phyloP scores from a whole-genome alignment of 2,113 vertebrate genomes.

The Gasterosteus nipponicus region DNA sequence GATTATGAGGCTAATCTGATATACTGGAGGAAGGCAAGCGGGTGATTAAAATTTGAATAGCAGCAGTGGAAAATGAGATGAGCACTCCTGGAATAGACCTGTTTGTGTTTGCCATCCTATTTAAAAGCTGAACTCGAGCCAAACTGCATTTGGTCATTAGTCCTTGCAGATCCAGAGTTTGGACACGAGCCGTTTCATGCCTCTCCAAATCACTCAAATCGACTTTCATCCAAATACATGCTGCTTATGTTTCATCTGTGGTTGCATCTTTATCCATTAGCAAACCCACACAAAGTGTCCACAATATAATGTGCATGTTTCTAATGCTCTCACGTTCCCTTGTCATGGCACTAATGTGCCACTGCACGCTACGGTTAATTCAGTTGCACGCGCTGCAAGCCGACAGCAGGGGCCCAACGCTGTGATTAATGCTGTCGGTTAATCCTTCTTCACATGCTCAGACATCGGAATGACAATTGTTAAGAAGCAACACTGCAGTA shows the following conservation, averaged over 20 bases:
- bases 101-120: conserved; percentile 46
- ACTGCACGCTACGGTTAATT: conserved; percentile 34
- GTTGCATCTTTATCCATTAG: conserved; percentile 38
- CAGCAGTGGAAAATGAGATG: conserved; percentile 35
- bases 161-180: conserved; percentile 35
- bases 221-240: conserved; percentile 1
- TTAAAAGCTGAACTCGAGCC: conserved; percentile 52
- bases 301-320: not conserved
- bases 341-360: conserved; percentile 10
- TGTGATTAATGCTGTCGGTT: conserved; percentile 40
- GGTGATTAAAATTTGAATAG: conserved; percentile 38
- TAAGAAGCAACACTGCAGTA: not conserved
- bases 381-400: conserved; percentile 15
- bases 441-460: conserved; percentile 36
- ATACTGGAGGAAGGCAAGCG: conserved; percentile 1
- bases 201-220: conserved; percentile 35
- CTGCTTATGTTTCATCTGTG: conserved; percentile 17
- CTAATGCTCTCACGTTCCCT: conserved; percentile 12
- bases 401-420: conserved; percentile 23
- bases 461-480: conserved; percentile 30
- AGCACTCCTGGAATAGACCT: conserved; percentile 36
- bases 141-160: conserved; percentile 54
- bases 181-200: conserved; percentile 27
- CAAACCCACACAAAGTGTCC: conserved; percentile 11
- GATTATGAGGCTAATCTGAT: conserved; percentile 44